Conservation (phyloP, 2,113 vertebrate genomes). For the Apodemus speciosus region DNA sequence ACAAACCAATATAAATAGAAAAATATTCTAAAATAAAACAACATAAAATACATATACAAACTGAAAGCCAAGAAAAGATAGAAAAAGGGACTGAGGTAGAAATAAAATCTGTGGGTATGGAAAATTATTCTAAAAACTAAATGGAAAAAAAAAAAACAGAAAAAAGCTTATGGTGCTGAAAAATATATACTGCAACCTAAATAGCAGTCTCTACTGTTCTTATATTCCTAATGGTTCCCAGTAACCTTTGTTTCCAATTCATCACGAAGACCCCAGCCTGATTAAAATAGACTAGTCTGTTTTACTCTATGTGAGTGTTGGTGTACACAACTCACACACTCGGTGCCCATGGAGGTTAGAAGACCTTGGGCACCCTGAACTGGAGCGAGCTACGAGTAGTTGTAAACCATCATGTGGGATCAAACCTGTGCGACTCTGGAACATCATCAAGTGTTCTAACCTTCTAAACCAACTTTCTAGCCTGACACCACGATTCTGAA, state of each 20-base stretch:
- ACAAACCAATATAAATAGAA: background rate
- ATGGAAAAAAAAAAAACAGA: slow-evolving; percentile 6
- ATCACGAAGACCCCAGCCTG: background rate
- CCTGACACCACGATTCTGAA: background rate
- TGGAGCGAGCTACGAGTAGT: no score
- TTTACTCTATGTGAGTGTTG: background rate
- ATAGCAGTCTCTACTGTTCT: background rate
- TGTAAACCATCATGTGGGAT: background rate
- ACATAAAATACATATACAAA: slow-evolving; percentile 14
- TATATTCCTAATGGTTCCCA: background rate
- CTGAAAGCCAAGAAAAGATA: slow-evolving; percentile 53
- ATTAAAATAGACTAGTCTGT: background rate
- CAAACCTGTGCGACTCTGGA: background rate
- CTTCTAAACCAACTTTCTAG: background rate
- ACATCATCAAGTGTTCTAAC: background rate
- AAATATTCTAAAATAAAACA: slow-evolving; percentile 56
- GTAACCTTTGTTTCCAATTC: slow-evolving; percentile 6
- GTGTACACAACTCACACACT: background rate
- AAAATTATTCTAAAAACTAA: slow-evolving; percentile 47
- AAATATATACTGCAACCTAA: background rate
- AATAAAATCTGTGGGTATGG: background rate
- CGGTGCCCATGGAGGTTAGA: no score
- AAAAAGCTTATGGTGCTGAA: background rate
- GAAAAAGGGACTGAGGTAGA: background rate
- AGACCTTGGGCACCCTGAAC: background rate